Evolutionary conservation across 2,888 invertebrate species (phyloP).

Genomic region (Sericinus montela): DNA sequence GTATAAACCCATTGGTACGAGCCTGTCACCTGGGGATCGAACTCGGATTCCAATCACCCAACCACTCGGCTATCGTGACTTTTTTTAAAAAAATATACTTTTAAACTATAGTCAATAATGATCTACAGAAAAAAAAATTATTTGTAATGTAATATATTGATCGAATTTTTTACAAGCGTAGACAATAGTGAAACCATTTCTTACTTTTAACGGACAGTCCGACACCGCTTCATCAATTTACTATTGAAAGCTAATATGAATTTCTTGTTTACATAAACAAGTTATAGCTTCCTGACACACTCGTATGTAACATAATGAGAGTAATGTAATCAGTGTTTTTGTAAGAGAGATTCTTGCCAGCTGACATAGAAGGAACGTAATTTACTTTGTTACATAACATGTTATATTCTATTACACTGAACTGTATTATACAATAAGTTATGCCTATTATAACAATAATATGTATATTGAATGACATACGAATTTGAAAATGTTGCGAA

Average conservation of each 20-base stretch:
- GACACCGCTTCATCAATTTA: not conserved
- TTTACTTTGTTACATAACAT: not conserved
- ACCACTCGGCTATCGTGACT: too few species aligned
- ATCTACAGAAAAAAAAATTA: too few species aligned
- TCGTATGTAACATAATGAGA: not conserved
- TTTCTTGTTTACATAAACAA: constrained; percentile 7
- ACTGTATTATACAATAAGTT: too few species aligned
- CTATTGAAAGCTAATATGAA: not conserved
- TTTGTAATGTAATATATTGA: too few species aligned
- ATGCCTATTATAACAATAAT: not conserved
- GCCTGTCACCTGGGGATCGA: too few species aligned
- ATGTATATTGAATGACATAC: too few species aligned
- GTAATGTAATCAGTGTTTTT: not conserved
- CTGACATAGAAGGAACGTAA: not conserved
- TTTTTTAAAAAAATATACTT: too few species aligned
- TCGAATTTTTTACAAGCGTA: too few species aligned
- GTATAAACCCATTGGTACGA: too few species aligned
- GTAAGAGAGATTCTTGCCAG: constrained; percentile 1
- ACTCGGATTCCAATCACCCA: too few species aligned
- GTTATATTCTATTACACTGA: not conserved
- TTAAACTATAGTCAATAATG: too few species aligned
- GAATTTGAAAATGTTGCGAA: too few species aligned
- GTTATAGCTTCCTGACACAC: not conserved
- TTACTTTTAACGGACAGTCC: not conserved
- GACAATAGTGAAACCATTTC: constrained; percentile 1